Conservation (phyloP, 2,113 vertebrate species). For the Petaurus breviceps region DNA sequence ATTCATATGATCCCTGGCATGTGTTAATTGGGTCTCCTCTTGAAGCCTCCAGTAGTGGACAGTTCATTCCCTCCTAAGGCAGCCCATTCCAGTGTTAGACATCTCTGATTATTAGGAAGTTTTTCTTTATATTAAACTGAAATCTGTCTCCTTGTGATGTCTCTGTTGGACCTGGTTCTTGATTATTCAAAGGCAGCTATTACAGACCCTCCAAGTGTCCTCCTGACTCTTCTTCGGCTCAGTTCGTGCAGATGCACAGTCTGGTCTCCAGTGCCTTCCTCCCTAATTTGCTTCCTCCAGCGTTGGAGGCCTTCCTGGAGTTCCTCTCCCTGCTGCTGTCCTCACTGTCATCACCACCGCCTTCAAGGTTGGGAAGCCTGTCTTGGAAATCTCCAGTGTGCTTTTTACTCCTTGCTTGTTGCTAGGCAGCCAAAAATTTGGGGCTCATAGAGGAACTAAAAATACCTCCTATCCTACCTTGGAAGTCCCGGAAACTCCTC, state of each 20-base stretch:
- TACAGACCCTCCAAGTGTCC: neutral
- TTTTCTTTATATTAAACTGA: neutral
- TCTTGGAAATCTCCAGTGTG: neutral
- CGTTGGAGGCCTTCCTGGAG: neutral
- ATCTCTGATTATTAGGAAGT: neutral
- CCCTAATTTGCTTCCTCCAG: neutral
- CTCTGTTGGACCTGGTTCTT: neutral
- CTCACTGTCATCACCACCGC: neutral
- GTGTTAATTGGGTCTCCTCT: neutral
- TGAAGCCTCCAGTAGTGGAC: neutral
- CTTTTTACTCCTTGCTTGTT: neutral
- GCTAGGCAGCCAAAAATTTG: conserved; percentile 68
- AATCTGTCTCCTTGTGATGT: neutral
- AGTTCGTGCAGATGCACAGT: neutral
- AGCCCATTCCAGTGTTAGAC: neutral
- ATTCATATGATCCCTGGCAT: neutral
- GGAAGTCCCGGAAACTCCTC: conserved; percentile 63
- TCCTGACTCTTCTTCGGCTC: neutral
- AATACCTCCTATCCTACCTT: conserved; percentile 69
- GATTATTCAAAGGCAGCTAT: neutral
- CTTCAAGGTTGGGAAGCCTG: neutral
- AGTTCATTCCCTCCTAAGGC: neutral
- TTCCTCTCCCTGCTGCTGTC: neutral
- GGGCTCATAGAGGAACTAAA: conserved; percentile 65
- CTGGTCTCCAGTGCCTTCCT: neutral